phyloP scores from a whole-genome alignment of 2,797 vertebrate species.

The Halcyon badia region DNA sequence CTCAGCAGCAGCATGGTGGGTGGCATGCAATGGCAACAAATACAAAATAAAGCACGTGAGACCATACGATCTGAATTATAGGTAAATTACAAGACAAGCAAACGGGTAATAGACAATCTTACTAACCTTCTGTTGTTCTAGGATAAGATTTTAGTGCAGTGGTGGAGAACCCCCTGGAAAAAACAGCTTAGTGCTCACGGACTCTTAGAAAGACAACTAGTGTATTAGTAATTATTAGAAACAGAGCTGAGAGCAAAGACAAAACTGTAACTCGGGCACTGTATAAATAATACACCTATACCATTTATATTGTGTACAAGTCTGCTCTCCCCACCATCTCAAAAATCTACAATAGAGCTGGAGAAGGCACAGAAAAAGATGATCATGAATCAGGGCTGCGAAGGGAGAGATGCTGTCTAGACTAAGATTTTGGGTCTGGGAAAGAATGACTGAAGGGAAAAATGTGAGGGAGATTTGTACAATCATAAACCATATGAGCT shows the following conservation, averaged over 20 bases:
- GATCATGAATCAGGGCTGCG: neutral
- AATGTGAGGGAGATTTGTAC: neutral
- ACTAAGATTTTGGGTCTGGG: neutral
- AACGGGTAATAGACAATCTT: neutral
- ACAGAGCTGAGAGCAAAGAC: neutral
- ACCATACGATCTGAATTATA: neutral
- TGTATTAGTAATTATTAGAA: neutral
- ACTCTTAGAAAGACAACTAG: neutral
- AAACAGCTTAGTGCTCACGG: neutral
- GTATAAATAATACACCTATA: neutral
- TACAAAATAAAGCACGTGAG: neutral
- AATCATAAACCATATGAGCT: neutral
- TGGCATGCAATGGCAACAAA: neutral
- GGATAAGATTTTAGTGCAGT: neutral
- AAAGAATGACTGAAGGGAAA: slow-evolving; percentile 11
- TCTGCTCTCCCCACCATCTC: neutral
- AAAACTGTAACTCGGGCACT: neutral
- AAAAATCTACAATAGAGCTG: neutral
- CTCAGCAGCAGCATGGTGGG: neutral
- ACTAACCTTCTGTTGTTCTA: neutral
- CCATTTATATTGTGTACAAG: neutral
- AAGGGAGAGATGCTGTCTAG: neutral
- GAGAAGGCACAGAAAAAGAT: neutral
- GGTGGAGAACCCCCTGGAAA: neutral
- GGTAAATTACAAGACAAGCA: neutral